Conservation (phyloP, 2,797 vertebrate genomes). For the Pantherophis alleghaniensis region DNA sequence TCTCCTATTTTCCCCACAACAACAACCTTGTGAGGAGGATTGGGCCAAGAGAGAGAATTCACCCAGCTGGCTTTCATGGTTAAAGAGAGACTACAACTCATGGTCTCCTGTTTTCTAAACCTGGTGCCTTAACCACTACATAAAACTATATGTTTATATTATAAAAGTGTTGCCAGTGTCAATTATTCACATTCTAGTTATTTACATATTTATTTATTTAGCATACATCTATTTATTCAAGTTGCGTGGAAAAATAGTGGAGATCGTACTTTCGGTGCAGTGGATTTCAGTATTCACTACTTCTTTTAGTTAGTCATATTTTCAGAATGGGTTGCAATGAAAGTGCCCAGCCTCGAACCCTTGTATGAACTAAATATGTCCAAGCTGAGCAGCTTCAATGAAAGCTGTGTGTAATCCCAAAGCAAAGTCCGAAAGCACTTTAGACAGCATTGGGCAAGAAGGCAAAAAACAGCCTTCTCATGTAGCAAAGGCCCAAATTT, state of each 20-base stretch:
- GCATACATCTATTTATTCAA: neutral
- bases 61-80: neutral
- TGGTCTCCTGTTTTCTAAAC: neutral
- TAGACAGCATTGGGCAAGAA: neutral
- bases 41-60: neutral
- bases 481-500: neutral
- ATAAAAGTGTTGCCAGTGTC: neutral
- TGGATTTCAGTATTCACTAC: neutral
- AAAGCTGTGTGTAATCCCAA: neutral
- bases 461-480: neutral
- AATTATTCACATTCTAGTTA: neutral
- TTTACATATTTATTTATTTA: neutral
- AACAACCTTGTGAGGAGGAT: neutral
- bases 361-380: neutral
- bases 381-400: neutral
- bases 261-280: neutral
- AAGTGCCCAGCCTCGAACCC: neutral
- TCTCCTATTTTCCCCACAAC: neutral
- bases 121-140: neutral
- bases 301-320: neutral
- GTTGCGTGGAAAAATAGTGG: neutral
- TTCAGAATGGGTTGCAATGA: neutral
- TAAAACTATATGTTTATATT: neutral
- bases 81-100: neutral
- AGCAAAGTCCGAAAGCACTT: neutral